phyloP scores from a whole-genome alignment of 2,888 invertebrate species.

The Stenodema calcarata region DNA sequence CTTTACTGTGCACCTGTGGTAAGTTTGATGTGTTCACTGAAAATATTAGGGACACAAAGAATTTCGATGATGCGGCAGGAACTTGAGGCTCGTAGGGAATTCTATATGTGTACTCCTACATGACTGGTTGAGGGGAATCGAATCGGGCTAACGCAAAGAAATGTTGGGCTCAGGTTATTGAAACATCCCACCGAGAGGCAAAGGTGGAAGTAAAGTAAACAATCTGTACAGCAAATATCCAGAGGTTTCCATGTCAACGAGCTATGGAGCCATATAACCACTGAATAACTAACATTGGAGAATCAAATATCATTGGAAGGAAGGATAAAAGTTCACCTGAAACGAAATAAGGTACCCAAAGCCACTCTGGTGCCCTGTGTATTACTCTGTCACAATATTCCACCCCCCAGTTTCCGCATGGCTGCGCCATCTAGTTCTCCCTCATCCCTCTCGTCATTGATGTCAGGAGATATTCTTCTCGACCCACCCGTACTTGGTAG shows the following conservation, averaged over 20 bases:
- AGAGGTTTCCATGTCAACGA: not conserved
- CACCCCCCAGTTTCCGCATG: not conserved
- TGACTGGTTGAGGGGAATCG: not conserved
- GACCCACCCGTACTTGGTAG: too few species aligned
- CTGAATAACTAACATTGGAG: constrained; percentile 9
- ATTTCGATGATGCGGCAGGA: too few species aligned
- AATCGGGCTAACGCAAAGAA: not conserved
- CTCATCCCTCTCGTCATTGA: too few species aligned
- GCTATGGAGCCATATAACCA: not conserved
- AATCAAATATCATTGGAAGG: not conserved
- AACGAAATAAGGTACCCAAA: not conserved
- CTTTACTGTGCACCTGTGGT: too few species aligned
- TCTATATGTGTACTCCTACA: too few species aligned
- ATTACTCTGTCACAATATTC: not conserved
- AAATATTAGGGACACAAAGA: too few species aligned
- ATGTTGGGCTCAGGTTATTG: not conserved
- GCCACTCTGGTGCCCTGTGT: not conserved
- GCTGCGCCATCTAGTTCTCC: not conserved
- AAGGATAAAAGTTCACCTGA: not conserved
- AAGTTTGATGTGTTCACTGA: too few species aligned
- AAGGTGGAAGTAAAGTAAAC: constrained; percentile 1
- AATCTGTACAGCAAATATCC: constrained; percentile 7
- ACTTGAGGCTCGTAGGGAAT: too few species aligned
- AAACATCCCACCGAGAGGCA: not conserved
- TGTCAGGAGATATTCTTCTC: too few species aligned